Conservation (phyloP, 2,888 invertebrate genomes). For the Mimumesa dahlbomi region DNA sequence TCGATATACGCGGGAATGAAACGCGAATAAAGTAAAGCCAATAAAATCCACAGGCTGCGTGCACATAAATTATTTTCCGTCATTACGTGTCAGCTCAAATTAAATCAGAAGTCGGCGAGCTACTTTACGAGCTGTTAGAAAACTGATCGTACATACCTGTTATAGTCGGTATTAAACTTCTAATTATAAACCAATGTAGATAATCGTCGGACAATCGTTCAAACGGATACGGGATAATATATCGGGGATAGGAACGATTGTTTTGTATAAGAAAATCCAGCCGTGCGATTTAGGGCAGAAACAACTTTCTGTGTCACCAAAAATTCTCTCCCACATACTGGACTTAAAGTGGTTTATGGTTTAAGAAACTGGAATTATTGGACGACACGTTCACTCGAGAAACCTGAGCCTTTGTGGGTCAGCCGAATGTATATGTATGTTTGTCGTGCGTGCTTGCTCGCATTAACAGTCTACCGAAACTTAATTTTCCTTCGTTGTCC, state of each 20-base stretch:
- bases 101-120: background rate
- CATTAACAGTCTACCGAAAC: constrained; percentile 29
- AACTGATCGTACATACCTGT: too few relatives aligned
- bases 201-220: too few relatives aligned
- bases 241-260: too few relatives aligned
- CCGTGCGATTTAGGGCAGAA: background rate
- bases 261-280: too few relatives aligned
- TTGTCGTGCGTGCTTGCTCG: constrained; percentile 33
- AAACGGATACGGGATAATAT: too few relatives aligned
- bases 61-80: constrained; percentile 12
- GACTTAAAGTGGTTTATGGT: constrained; percentile 28
- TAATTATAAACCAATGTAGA: too few relatives aligned
- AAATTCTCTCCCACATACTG: constrained; percentile 6
- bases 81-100: constrained; percentile 7
- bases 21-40: background rate
- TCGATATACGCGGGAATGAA: constrained; percentile 3
- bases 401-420: constrained; percentile 35
- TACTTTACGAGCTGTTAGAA: too few relatives aligned
- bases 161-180: too few relatives aligned
- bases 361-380: constrained; percentile 37
- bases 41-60: background rate
- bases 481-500: constrained; percentile 17
- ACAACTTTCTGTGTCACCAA: background rate
- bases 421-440: constrained; percentile 10
- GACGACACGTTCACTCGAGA: constrained; percentile 31